These are phyloP conservation scores for Oreochromis aureus DNA, from an alignment of 2,113 vertebrate species.

Conservation along the genomic window DNA sequence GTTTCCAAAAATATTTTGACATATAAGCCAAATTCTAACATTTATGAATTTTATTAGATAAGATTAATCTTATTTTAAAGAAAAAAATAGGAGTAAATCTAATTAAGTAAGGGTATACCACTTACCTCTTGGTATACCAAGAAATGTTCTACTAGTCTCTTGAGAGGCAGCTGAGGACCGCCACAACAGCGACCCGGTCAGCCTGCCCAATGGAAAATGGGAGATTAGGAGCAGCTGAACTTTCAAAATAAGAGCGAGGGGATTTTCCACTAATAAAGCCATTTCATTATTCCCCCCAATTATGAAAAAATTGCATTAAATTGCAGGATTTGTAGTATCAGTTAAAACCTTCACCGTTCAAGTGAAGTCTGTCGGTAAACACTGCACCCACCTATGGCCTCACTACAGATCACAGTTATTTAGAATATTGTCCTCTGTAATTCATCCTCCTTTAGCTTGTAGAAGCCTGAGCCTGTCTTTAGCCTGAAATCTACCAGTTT, in stretches of 20 bases:
- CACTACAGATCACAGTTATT: background rate
- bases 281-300: background rate
- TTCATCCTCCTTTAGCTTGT: background rate
- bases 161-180: background rate
- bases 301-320: background rate
- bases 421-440: background rate
- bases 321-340: background rate
- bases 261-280: background rate
- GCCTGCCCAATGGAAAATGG: background rate
- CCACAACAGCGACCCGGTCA: background rate
- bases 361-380: background rate
- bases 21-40: background rate
- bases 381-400: background rate
- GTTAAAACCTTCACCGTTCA: background rate
- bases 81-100: background rate
- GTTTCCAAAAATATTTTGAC: background rate
- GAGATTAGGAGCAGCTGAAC: background rate
- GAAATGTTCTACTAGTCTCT: background rate
- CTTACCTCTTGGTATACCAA: background rate
- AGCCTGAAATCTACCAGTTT: background rate
- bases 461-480: background rate
- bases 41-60: background rate
- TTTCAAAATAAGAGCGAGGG: background rate
- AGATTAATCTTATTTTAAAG: background rate
- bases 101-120: background rate